A percentile compares a stretch with the other conserved stretches of the same genome.
Evolutionary conservation across 2,113 vertebrate genomes (phyloP).

Genomic region (Oncorhynchus keta): DNA sequence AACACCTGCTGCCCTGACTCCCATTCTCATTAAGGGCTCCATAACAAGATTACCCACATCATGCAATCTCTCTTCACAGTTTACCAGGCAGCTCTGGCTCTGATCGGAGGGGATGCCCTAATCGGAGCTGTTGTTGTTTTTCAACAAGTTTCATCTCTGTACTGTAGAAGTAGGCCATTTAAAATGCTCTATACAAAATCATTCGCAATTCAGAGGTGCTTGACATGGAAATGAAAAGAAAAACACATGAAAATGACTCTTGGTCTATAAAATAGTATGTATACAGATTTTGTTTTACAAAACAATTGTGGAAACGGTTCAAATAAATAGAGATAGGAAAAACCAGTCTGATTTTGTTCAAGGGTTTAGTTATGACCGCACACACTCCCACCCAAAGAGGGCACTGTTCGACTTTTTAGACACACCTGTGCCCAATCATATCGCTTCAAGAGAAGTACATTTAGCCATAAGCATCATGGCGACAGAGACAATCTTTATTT

Average conservation of each 20-base stretch:
- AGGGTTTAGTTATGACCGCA: neutral
- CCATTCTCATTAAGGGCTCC: slow-evolving; percentile 18
- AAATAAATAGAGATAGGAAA: no score
- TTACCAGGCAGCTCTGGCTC: neutral
- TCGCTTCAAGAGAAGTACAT: neutral
- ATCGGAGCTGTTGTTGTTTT: neutral
- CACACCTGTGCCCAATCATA: neutral
- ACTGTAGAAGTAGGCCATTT: no score
- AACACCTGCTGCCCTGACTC: slow-evolving; percentile 21
- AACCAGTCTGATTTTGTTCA: neutral
- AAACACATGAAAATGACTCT: neutral
- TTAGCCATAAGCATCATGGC: slow-evolving; percentile 15
- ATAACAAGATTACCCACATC: slow-evolving; percentile 20
- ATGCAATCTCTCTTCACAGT: neutral
- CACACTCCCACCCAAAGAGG: neutral
- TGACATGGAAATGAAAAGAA: neutral
- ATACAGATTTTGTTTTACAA: no score
- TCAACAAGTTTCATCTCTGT: neutral
- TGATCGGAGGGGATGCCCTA: neutral
- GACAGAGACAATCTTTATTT: slow-evolving; percentile 16
- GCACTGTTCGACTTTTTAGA: no score
- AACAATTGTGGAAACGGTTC: no score
- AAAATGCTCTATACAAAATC: neutral
- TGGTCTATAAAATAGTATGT: no score
- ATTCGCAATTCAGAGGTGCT: no score